Percentiles rank a stretch among this genome's conserved stretches.
These are phyloP conservation scores for Synergus japonicus DNA, from an alignment of 2,888 invertebrate species.

Conservation along the genomic window DNA sequence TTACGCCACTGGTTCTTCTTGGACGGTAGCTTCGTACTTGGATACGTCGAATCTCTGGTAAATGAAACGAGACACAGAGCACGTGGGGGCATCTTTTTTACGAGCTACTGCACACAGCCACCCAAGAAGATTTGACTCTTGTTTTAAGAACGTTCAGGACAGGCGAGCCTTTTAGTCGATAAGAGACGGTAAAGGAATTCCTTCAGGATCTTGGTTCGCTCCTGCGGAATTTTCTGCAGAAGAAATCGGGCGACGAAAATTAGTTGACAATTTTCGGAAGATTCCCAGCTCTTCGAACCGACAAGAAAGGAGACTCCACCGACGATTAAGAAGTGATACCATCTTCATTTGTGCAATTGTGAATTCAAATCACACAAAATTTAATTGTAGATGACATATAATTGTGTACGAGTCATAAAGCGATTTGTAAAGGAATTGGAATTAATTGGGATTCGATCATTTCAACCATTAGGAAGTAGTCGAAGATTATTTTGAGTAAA, in stretches of 20 bases:
- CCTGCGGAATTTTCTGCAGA: conserved; percentile 37
- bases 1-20: conserved; percentile 47
- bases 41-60: conserved; percentile 53
- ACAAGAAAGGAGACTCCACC: not conserved
- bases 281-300: not conserved
- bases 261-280: conserved; percentile 15
- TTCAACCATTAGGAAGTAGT: not conserved
- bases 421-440: not conserved
- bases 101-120: conserved; percentile 58
- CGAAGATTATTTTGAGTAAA: conserved; percentile 19
- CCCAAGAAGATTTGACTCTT: conserved; percentile 71
- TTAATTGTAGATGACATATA: not conserved
- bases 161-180: conserved; percentile 35
- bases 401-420: not conserved
- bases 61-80: conserved; percentile 54
- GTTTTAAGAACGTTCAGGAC: conserved; percentile 60
- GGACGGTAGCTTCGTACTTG: conserved; percentile 43
- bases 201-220: conserved; percentile 29
- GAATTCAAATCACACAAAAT: not conserved
- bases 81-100: conserved; percentile 41
- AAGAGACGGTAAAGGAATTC: conserved; percentile 38
- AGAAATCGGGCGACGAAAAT: conserved; percentile 29
- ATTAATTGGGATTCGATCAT: not conserved
- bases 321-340: too few species aligned
- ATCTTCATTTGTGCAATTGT: not conserved